phyloP scores from a whole-genome alignment of 2,888 invertebrate species.

The Thereva nobilitata region DNA sequence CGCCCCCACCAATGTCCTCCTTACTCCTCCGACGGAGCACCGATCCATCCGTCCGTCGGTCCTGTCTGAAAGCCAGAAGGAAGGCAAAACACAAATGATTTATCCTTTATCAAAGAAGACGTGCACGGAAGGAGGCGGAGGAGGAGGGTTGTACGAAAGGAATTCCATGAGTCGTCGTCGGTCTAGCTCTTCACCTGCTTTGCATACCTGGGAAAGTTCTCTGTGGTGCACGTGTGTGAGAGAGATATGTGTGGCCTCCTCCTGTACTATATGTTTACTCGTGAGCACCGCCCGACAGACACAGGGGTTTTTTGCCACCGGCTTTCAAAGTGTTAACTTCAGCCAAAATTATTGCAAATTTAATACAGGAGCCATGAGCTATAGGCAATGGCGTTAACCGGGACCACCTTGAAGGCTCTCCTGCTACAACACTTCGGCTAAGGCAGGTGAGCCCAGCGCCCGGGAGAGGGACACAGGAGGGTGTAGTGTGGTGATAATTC shows the following conservation, averaged over 20 bases:
- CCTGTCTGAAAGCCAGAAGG: neutral
- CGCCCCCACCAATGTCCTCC: neutral
- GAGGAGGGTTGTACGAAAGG: neutral
- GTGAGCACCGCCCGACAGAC: no score
- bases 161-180: neutral
- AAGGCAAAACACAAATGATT: constrained; percentile 10
- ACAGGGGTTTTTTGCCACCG: constrained; percentile 13
- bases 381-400: neutral
- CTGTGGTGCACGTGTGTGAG: no score
- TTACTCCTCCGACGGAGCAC: no score
- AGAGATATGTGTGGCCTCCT: no score
- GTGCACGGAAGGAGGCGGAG: neutral
- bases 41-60: no score
- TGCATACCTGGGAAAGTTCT: neutral
- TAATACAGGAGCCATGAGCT: constrained; percentile 12
- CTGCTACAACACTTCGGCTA: neutral
- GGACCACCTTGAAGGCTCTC: neutral
- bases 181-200: neutral
- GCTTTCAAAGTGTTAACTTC: constrained; percentile 29
- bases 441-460: constrained; percentile 5
- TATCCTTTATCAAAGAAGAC: neutral
- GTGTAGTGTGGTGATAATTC: constrained; percentile 33
- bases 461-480: no score
- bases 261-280: no score
- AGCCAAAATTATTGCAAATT: constrained; percentile 35